phyloP scores from a whole-genome alignment of 2,113 vertebrate species.

The Rhinichthys klamathensis region DNA sequence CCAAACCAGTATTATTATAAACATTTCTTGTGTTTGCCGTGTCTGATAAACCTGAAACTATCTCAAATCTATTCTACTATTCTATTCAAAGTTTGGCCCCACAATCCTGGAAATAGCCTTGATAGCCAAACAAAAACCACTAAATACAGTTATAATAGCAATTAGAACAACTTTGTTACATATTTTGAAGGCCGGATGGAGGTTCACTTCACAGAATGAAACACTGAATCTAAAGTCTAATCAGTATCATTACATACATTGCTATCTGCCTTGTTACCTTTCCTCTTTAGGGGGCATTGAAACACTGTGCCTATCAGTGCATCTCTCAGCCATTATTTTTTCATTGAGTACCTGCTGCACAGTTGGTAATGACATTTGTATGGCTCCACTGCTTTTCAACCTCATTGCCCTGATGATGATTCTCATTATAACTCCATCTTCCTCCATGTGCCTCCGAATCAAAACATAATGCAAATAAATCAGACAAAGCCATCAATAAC shows the following conservation, averaged over 20 bases:
- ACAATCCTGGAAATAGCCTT: not conserved
- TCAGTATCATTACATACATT: slow-evolving; percentile 9
- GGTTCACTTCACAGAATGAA: not conserved
- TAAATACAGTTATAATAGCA: not conserved
- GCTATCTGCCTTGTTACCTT: slow-evolving; percentile 22
- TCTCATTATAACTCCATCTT: slow-evolving; percentile 42
- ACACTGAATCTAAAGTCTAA: not conserved
- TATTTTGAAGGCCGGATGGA: not conserved
- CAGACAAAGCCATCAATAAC: slow-evolving; percentile 40
- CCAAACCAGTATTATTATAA: not conserved
- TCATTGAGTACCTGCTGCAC: slow-evolving; percentile 36
- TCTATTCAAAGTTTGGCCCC: too few species aligned
- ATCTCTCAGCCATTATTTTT: slow-evolving; percentile 30
- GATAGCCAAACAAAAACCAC: not conserved
- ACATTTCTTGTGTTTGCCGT: too few species aligned
- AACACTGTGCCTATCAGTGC: slow-evolving; percentile 30
- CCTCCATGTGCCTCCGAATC: slow-evolving; percentile 22
- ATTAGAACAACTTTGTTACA: not conserved
- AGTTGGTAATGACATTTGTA: slow-evolving; percentile 45
- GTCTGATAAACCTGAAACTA: not conserved
- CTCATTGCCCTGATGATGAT: slow-evolving; percentile 46
- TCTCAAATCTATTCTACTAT: not conserved
- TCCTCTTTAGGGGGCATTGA: slow-evolving; percentile 34
- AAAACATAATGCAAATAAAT: slow-evolving; percentile 43
- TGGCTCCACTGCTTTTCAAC: slow-evolving; percentile 41